Base-by-base conservation (phyloP, 2,797 vertebrate species). In the Phoebastria nigripes region DNA sequence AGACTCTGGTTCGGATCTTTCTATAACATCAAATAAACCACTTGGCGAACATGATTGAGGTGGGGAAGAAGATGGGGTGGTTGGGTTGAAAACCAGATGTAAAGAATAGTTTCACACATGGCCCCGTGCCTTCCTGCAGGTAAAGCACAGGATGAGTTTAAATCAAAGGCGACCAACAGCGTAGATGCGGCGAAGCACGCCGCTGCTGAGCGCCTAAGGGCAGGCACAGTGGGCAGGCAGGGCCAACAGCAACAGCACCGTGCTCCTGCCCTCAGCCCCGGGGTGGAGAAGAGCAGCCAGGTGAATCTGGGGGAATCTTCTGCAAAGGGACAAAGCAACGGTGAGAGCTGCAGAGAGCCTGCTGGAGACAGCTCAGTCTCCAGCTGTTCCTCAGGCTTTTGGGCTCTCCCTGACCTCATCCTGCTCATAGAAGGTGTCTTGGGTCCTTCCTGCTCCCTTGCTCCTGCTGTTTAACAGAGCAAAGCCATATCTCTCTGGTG, bases 151-250 rank as follows among this genome's bases (percentile, higher is more conserved):
- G 70, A 62, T 13, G 44, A 46, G 12, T 20, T 78, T 29, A 66
- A 83, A 54, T 6, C 55, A 19, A 66, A 78, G 39, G 47, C 5
- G 2, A n/a, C 2, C 46, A 16, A 29, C 0, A 0, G 17, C 0
- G 0, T 8, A 31, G 6, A 51, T 3, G 28, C 6, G 8, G 51
- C 1, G 2, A 74, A 71, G 6, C 1, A 2, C 11, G 16, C 7
- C 0, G 1, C 9, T 25, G 28, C 79, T 24, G 39, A 59, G 42
- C 0, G 0, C 52, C 28, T 16, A 18, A 28, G 25, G 22, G 56
- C 25, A 12, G 46, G 55, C 1, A 0, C 19, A 29, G 33, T 11
- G 5, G 42, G 49, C 10, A 24, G 22, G 15, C 41, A 65, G 37
- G 8, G 1, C 51, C 37, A 44, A 18, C 18, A 81, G 54, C 26